Evolutionary conservation across 2,113 vertebrate genomes (phyloP), one percentile per base, ranked within the genome.

Genomic region (Tetraodon nigroviridis): DNA sequence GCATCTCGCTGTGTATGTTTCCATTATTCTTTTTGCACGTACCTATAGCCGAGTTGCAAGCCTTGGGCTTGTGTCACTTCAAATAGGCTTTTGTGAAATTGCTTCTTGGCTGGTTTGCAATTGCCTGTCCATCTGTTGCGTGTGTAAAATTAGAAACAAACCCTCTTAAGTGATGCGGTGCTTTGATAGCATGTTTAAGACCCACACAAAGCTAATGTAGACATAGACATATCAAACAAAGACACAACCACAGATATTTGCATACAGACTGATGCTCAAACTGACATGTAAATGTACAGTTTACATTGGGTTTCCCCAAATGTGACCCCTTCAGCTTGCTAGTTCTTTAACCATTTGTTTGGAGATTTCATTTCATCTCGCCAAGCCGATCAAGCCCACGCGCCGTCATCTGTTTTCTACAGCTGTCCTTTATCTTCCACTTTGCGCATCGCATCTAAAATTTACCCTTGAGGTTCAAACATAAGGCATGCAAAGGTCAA

Each of bases 401-500:
- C 51, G 50, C 61, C 14, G 61, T 67, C 62, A 71, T 67, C 54
- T 51, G 59, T 61, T 72, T 64, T 60, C 61, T 55, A 20, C 58
- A 40, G 16, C 14, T 29, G n/a, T 72, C 32, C 24, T 61, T 63
- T 66, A 66, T 61, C 29, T 32, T 73, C 48, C 59, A 55, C 52
- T 51, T 40, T 52, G 67, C 17, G 44, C 58, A 70, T 52, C 6
- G 2, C 58, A 55, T 69, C 27, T 61, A 50, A 70, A 60, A 71
- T 54, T 14, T 20, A 45, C 64, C 73, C 76, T 67, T 11, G 6
- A 74, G 72, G 55, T 70, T 71, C 27, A 47, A 66, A 44, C 55
- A 71, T 69, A 72, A 86, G 75, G 64, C 70, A 69, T 48, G 40
- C 53, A 86, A 89, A 89, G 84, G 87, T 87, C 79, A 82, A 45